Percentiles rank a stretch among this genome's conserved stretches.
Conservation (phyloP, 2,888 invertebrate genomes). For the Sceliomorpha sp. region DNA sequence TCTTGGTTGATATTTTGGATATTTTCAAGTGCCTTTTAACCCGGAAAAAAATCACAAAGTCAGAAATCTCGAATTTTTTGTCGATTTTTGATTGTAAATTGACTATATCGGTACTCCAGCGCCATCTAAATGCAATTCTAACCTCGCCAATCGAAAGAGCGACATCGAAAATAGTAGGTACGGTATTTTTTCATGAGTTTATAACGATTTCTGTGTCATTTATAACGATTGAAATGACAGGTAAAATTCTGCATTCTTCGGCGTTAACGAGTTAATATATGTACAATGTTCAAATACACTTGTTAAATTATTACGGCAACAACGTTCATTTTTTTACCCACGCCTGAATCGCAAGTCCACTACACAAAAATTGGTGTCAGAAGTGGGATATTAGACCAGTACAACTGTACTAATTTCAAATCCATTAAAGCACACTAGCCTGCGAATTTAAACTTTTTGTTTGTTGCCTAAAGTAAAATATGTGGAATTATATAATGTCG, state of each 20-base stretch:
- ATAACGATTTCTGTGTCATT: conserved; percentile 6
- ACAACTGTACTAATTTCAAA: too few species aligned
- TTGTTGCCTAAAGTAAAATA: too few species aligned
- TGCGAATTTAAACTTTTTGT: too few species aligned
- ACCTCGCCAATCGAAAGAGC: conserved; percentile 10
- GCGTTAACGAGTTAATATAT: conserved; percentile 5
- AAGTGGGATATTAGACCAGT: too few species aligned
- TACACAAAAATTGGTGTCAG: too few species aligned
- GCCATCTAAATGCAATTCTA: conserved; percentile 6
- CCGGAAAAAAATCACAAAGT: too few species aligned
- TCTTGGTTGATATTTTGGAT: conserved; percentile 16
- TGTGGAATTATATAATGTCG: too few species aligned
- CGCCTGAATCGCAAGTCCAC: too few species aligned
- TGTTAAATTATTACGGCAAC: too few species aligned
- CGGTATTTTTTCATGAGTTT: conserved; percentile 12
- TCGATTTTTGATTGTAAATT: conserved; percentile 1
- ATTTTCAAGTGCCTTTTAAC: conserved; percentile 5
- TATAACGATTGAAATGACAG: conserved; percentile 1
- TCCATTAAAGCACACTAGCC: too few species aligned
- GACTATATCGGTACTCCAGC: conserved; percentile 2
- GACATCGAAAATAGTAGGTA: conserved; percentile 10
- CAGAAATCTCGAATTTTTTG: too few species aligned
- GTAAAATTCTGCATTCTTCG: conserved; percentile 5
- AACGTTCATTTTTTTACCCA: too few species aligned
- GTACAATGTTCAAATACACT: not conserved